A percentile compares a stretch with the other conserved stretches of the same genome.
Conservation (phyloP, 35 echinoderm and acorn worm genomes). For the Amphiura filiformis region DNA sequence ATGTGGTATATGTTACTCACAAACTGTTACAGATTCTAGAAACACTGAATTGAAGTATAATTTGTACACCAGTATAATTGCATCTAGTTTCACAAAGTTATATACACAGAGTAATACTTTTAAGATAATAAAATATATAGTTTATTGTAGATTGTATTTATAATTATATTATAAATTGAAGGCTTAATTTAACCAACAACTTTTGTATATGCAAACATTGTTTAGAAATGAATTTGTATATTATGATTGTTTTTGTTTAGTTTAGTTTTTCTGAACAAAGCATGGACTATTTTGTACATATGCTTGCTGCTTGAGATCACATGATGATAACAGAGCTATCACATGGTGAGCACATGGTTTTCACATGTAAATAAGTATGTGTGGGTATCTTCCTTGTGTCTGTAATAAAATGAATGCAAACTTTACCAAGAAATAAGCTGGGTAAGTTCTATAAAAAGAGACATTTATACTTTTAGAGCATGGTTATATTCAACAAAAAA, state of each 20-base stretch:
- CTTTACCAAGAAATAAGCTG: background rate
- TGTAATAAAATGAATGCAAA: background rate
- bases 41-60: too few relatives aligned
- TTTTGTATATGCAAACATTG: conserved; percentile 6
- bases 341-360: background rate
- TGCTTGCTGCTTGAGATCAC: background rate
- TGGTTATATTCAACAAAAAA: background rate
- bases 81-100: too few relatives aligned
- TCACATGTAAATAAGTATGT: background rate
- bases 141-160: background rate
- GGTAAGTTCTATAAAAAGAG: background rate
- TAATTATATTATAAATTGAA: background rate
- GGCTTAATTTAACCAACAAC: background rate
- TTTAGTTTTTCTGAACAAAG: background rate
- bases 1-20: too few relatives aligned
- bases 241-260: background rate
- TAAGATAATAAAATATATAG: background rate
- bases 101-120: too few relatives aligned
- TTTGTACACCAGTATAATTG: too few relatives aligned
- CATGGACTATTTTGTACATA: background rate
- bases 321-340: background rate
- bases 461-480: conserved; percentile 12
- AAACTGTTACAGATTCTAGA: too few relatives aligned
- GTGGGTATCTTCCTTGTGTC: background rate
- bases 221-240: background rate